Base-by-base conservation (phyloP, 2,797 vertebrate genomes). In the Heliangelus exortis region DNA sequence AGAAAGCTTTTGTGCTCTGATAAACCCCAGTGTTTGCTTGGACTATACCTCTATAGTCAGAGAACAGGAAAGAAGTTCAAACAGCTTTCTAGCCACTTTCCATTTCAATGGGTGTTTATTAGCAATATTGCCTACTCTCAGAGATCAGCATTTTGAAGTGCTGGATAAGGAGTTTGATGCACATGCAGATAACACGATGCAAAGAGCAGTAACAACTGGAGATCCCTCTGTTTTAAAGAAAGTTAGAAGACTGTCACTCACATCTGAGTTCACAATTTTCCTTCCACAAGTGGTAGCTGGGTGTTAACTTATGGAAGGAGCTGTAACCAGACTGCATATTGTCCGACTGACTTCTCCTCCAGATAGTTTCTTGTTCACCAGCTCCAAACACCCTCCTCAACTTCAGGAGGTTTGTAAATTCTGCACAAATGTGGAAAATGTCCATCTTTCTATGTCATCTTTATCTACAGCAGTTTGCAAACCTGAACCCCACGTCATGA, bases 91-190 rank as follows among this genome's bases (percentile, higher is more conserved):
- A 92, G 89, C 92, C 67, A 2, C 93, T 97, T 97, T 96, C 96
- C 96, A 97, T 96, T 96, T 97, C 96, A 96, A 96, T 93, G 93
- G 91, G n/a, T 87, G 76, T 77, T 83, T 96, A 94, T 96, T 96
- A 94, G 82, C 72, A 92, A 75, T 92, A 95, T 95, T 73, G 29
- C 54, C 3, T 7, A 47, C 84, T 84, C 90, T 16, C 79, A 84
- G 95, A 95, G 95, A 92, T 86, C 85, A 61, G 83, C 59, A 48
- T 95, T 96, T 94, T 85, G 75, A 81, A 96, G 63, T 67, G 82
- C 47, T 95, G 63, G 63, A 88, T 85, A 78, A 93, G 82, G 93
- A 78, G 48, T 57, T 54, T 36, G 84, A 50, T 74, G 36, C 26
- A 53, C 1, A 0, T 89, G 73, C 41, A 76, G 86, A 88, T 80